Evolutionary conservation across 1,140 invertebrate genomes (phyloP), one percentile per base, ranked within the genome.

Genomic region (Uloborus diversus): DNA sequence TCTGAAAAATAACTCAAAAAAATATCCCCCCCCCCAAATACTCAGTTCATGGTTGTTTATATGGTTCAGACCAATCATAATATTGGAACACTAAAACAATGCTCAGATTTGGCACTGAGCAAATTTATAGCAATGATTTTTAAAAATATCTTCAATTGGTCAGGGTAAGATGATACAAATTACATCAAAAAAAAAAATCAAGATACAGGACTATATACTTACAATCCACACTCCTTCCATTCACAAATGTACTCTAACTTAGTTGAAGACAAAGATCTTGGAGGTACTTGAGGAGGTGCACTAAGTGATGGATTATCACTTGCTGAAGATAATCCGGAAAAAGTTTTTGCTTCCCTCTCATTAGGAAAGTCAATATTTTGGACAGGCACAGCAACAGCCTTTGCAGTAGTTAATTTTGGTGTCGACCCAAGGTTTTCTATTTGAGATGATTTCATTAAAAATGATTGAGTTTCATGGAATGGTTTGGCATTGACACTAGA

Each of bases 171-270:
- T n/a, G n/a, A 42, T 42, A 42, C 37, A 42, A 42, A 42, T 13
- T 17, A n/a, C n/a, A n/a, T n/a, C 9, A 42, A 42, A 42, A 9
- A 42, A 13, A 42, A 42, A 42, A 14, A 25, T 11, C 17, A 17
- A 14, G n/a, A 25, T 9, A 25, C 30, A 53, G 49, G 7, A 35
- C 17, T 30, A n/a, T 51, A 53, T 27, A 85, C 85, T 89, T 88
- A 94, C 92, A 91, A 91, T 80, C 91, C 90, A 88, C 96, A 98
- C 17, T 94, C 94, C 73, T 93, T 90, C 96, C 96, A 97, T 85
- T 97, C 95, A 84, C 96, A 97, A 4, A 96, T 89, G 86, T 91
- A 96, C 28, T 87, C 83, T 59, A 83, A 68, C 13, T 84, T 81
- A 73, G 81, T 27, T 73, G 80, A 37, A 66, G 73, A 57, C 42